A percentile compares a stretch with the other conserved stretches of the same genome.
Evolutionary conservation across 92 coral and sea anemone genomes (phyloP).

Genomic region (Montipora capitata): DNA sequence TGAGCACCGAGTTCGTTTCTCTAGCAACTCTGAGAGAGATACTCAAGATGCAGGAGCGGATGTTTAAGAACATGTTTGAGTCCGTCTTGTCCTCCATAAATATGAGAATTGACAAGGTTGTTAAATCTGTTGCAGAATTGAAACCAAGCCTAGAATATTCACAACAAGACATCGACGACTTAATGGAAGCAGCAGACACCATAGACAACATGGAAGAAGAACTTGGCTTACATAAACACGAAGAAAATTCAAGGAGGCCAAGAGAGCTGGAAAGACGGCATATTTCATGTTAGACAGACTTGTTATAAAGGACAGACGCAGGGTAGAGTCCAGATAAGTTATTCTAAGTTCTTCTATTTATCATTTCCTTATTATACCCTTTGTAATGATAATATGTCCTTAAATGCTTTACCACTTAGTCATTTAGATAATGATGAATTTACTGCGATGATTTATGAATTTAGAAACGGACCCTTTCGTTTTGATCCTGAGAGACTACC

Average conservation of each 20-base stretch:
- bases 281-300: neutral
- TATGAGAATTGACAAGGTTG: neutral
- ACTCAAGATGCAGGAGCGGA: slow-evolving; percentile 8
- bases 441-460: slow-evolving; percentile 45
- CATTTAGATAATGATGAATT: slow-evolving; percentile 61
- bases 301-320: slow-evolving; percentile 1
- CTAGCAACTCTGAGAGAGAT: neutral
- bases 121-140: neutral
- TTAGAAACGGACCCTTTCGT: slow-evolving; percentile 46
- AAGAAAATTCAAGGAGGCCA: too few species aligned
- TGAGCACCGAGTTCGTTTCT: slow-evolving; percentile 13
- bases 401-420: neutral
- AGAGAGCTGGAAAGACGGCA: slow-evolving; percentile 2
- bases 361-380: neutral
- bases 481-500: slow-evolving; percentile 45
- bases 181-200: slow-evolving; percentile 29
- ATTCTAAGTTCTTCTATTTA: slow-evolving; percentile 5
- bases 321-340: too few species aligned
- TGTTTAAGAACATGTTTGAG: slow-evolving; percentile 14
- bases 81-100: slow-evolving; percentile 10
- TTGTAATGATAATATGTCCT: slow-evolving; percentile 24
- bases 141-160: slow-evolving; percentile 20
- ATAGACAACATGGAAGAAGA: slow-evolving; percentile 7
- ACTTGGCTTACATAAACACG: too few species aligned
- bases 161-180: slow-evolving; percentile 32